phyloP scores from a whole-genome alignment of 2,113 vertebrate genomes.

The Zeus faber region DNA sequence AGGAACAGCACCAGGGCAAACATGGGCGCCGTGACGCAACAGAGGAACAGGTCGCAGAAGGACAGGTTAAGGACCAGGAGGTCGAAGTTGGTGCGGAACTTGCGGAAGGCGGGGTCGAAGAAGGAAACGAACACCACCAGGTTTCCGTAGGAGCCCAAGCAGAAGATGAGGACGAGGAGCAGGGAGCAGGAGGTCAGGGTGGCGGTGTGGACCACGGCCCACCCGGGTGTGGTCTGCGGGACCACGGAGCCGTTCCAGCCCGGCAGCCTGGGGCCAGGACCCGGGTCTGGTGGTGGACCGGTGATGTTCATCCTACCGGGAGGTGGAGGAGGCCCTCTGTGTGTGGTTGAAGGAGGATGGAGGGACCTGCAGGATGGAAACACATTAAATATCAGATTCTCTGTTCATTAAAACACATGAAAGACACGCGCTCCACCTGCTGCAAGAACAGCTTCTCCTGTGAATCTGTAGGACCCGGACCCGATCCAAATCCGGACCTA shows the following conservation, averaged over 20 bases:
- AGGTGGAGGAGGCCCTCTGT: constrained; percentile 13
- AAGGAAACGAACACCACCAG: constrained; percentile 93
- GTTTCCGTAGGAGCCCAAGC: constrained; percentile 93
- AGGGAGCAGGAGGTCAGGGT: constrained; percentile 86
- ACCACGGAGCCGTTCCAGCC: constrained; percentile 60
- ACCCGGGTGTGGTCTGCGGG: constrained; percentile 45
- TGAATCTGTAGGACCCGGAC: too few relatives aligned
- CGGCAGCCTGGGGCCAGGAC: constrained; percentile 62
- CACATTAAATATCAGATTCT: too few relatives aligned
- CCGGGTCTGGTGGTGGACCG: constrained; percentile 65
- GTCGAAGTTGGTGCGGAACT: constrained; percentile 95
- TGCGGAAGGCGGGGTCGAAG: constrained; percentile 92
- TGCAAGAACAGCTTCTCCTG: too few relatives aligned
- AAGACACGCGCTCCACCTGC: too few relatives aligned
- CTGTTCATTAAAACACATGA: too few relatives aligned
- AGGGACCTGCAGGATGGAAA: too few relatives aligned
- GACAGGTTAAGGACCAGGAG: constrained; percentile 97
- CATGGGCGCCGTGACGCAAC: constrained; percentile 90
- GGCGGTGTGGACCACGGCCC: constrained; percentile 81
- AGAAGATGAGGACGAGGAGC: constrained; percentile 86
- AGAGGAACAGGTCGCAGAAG: constrained; percentile 95
- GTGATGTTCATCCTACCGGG: constrained; percentile 83
- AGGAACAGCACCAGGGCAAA: constrained; percentile 88
- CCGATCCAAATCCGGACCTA: too few relatives aligned
- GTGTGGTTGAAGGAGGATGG: too few relatives aligned